These are phyloP conservation scores for Agriotes lineatus DNA, from an alignment of 2,888 invertebrate genomes.

Conservation along the genomic window DNA sequence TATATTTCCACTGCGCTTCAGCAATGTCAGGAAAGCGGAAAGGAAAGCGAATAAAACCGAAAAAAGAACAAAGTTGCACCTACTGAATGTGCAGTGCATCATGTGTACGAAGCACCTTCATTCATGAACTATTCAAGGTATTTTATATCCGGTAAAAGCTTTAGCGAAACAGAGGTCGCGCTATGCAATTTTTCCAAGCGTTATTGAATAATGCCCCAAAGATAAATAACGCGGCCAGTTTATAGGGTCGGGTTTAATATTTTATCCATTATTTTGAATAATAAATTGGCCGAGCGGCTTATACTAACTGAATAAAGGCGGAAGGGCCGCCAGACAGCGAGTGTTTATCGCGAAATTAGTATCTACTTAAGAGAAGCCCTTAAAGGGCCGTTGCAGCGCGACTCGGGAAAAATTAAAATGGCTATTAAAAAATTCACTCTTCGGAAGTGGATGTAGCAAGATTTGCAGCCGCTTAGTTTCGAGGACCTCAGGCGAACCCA, in stretches of 20 bases:
- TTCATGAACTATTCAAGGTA: constrained; percentile 24
- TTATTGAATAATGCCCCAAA: neutral
- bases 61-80: constrained; percentile 19
- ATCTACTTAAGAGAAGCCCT: constrained; percentile 12
- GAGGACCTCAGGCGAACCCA: constrained; percentile 26
- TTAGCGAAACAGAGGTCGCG: neutral
- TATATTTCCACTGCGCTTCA: constrained; percentile 20
- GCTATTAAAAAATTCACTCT: constrained; percentile 35
- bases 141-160: constrained; percentile 14
- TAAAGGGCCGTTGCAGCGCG: constrained; percentile 5
- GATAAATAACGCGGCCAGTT: constrained; percentile 2
- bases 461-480: constrained; percentile 36
- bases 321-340: neutral
- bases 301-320: no score
- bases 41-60: constrained; percentile 9
- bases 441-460: constrained; percentile 28
- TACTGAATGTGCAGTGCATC: constrained; percentile 12
- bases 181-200: constrained; percentile 14
- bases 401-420: constrained; percentile 27
- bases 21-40: constrained; percentile 10
- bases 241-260: neutral
- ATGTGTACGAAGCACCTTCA: constrained; percentile 19
- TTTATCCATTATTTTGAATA: neutral
- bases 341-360: constrained; percentile 24
- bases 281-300: no score